Percentiles rank a stretch among this genome's conserved stretches.
Evolutionary conservation across 2,797 vertebrate species (phyloP).

Genomic region (Lutjanus argentimaculatus): DNA sequence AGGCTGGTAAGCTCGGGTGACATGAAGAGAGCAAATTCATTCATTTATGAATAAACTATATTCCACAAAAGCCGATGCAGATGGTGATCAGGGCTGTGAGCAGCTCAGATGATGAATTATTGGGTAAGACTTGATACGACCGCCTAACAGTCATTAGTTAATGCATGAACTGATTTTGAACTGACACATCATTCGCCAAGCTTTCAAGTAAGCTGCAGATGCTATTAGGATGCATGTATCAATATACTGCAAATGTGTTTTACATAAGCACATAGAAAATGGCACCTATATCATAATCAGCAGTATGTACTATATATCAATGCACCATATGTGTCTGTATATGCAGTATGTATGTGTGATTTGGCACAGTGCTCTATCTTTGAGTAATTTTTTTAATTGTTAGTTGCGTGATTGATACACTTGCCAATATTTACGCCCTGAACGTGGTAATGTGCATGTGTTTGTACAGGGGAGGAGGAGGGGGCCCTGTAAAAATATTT

Average conservation of each 20-base stretch:
- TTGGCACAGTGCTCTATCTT: slow-evolving; percentile 14
- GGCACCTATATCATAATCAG: slow-evolving; percentile 21
- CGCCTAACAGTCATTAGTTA: slow-evolving; percentile 26
- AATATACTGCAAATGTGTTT: slow-evolving; percentile 13
- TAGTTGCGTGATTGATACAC: slow-evolving; percentile 52
- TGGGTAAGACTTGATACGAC: slow-evolving; percentile 47
- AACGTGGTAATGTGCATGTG: slow-evolving; percentile 57
- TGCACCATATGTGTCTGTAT: not conserved
- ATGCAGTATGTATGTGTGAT: slow-evolving; percentile 14
- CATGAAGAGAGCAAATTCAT: slow-evolving; percentile 39
- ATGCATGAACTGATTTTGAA: slow-evolving; percentile 52
- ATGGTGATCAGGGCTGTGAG: slow-evolving; percentile 47
- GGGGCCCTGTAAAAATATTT: slow-evolving; percentile 63
- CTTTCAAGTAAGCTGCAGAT: slow-evolving; percentile 28
- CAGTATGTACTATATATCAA: not conserved
- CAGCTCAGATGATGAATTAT: slow-evolving; percentile 62
- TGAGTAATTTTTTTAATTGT: slow-evolving; percentile 47
- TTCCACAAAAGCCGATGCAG: slow-evolving; percentile 40
- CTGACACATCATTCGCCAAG: slow-evolving; percentile 21
- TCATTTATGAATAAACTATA: slow-evolving; percentile 59
- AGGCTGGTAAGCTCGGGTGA: slow-evolving; percentile 22
- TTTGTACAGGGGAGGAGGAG: slow-evolving; percentile 47
- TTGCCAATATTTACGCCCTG: slow-evolving; percentile 59
- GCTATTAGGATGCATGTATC: slow-evolving; percentile 25
- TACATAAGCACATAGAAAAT: slow-evolving; percentile 43